Base-by-base conservation (phyloP, 2,113 vertebrate genomes). In the Clarias gariepinus region DNA sequence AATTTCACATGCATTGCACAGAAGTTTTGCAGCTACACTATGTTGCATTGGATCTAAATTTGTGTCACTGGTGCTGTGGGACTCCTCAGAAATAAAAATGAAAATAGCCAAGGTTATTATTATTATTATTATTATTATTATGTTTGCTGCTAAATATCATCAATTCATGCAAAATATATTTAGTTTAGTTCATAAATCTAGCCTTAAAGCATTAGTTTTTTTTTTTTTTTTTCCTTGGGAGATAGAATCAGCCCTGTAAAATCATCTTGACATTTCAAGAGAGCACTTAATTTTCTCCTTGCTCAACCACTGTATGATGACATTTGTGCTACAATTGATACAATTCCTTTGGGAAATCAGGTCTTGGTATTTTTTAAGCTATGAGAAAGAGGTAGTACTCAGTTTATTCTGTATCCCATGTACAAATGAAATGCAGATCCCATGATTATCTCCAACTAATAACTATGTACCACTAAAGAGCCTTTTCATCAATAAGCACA, bases 201-300 rank as follows among this genome's bases (percentile, higher is more conserved):
- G 58, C 41, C 19, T 71, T 83, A 71, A 71, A 71, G 28, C 16
- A 71, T 83, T n/a, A 83, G 6, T 4, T 41, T 76, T 41, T 18
- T 83, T 30, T 52, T 85, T n/a, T n/a, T 28, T 85, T 78, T 66
- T 18, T 78, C 9, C 21, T 73, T 53, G 60, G 28, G 28, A 68
- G 84, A 30, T 85, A 55, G 63, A n/a, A 53, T 80, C 63, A 85
- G 76, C 76, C 63, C 76, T 80, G 74, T 80, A 80, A 80, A 85
- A 85, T 85, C 74, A 85, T 79, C 84, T 85, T 85, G 84, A 85
- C 84, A 85, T 85, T 85, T 85, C 3, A 13, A 78, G 63, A 80
- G 84, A 80, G 84, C 77, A 85, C 84, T 85, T 85, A 85, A 85
- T 79, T 85, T 85, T 78, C 74, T 68, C 30, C 84, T 85, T 85